Base-by-base conservation (phyloP, 2,888 invertebrate species). In the Melanargia galathea region DNA sequence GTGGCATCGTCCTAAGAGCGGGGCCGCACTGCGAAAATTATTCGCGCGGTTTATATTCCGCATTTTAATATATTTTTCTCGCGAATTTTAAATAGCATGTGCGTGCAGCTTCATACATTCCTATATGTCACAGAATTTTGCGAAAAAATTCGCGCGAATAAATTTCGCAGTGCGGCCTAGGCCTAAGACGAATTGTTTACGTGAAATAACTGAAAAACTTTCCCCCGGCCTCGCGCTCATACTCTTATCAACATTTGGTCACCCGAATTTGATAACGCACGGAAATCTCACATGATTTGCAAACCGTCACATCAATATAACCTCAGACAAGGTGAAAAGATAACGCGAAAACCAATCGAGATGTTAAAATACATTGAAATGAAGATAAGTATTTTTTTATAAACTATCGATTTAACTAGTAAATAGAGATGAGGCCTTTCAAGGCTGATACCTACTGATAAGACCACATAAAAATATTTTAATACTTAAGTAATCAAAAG, bases 341-440 rank as follows among this genome's bases (percentile, higher is more conserved):
- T 70, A 65, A 62, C 45, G 60, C n/a, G 30, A 8, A 60, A 68
- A 70, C 68, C 68, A 68, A 65, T 67, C 45, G 63, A 58, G 63
- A 68, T 68, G 40, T 16, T 20, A 40, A 52, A 20, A 20, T n/a
- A 11, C 26, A 30, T 26, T 26, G 49, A 30, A 16, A 18, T 30
- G 26, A 51, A 30, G 10, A 49, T 18, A 51, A 30, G 8, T 11
- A 30, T 51, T 33, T 22, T 13, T 11, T 10, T 1, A 22, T 22
- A 22, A 46, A 10, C 16, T 49, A 49, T 49, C 16, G 49, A 24
- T 26, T 26, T 26, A 43, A 2, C 16, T 8, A 16, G n/a, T 5
- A 40, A 8, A n/a, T 8, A 43, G 43, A 16, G 7, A 43, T 30
- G 30, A 16, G 51, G 30, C 51, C 30, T 51, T 30, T 51, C 0